Evolutionary conservation across 1,140 invertebrate species (phyloP).

Genomic region (Bombus confusus): DNA sequence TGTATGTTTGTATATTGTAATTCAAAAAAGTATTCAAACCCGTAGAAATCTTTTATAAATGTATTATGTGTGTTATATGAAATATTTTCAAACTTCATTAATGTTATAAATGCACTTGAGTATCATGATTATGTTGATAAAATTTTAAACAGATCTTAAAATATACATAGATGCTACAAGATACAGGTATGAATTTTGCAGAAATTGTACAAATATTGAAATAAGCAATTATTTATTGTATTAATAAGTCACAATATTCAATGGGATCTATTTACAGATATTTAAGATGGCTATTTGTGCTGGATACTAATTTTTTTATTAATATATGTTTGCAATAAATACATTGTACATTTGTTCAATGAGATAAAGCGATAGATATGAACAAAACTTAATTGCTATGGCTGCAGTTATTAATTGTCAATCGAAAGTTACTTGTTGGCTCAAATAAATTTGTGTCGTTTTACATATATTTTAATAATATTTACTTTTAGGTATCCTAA

Average conservation of each 20-base stretch:
- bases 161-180: neutral
- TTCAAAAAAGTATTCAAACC: neutral
- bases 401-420: too few species aligned
- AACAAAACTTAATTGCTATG: too few species aligned
- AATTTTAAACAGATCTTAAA: neutral
- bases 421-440: too few species aligned
- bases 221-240: too few species aligned
- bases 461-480: neutral
- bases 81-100: neutral
- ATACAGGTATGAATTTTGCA: too few species aligned
- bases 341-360: too few species aligned
- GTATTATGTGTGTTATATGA: neutral
- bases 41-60: neutral
- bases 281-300: too few species aligned
- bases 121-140: neutral
- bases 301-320: too few species aligned
- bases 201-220: too few species aligned
- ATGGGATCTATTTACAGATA: too few species aligned
- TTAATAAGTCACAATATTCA: too few species aligned
- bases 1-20: neutral
- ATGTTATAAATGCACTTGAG: neutral
- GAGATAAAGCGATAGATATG: too few species aligned
- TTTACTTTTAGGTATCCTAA: constrained; percentile 86
- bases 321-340: neutral
- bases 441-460: neutral